phyloP scores from a whole-genome alignment of 2,113 vertebrate species.

The Baryphthengus martii region DNA sequence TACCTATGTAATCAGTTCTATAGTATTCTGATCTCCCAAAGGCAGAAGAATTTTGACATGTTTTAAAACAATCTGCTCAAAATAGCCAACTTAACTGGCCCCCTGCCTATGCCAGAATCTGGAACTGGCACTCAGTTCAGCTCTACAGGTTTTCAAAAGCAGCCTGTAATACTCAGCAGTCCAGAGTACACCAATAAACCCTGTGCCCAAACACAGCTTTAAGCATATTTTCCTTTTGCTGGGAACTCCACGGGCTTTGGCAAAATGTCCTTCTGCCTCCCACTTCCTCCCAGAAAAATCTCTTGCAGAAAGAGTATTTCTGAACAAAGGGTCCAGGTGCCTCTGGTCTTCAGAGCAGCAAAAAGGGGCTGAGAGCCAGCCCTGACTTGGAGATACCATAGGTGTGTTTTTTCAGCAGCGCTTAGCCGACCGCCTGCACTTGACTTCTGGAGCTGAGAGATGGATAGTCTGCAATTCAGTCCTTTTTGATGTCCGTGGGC shows the following conservation, averaged over 20 bases:
- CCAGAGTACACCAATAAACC: slow-evolving; percentile 13
- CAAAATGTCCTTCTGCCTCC: slow-evolving; percentile 11
- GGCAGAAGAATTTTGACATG: slow-evolving; percentile 1
- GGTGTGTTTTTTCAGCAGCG: not conserved
- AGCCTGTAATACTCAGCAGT: not conserved
- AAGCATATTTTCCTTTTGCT: not conserved
- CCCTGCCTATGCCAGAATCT: slow-evolving; percentile 36
- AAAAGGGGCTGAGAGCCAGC: not conserved
- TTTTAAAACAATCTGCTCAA: slow-evolving; percentile 53
- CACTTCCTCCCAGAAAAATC: not conserved
- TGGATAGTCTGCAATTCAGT: not conserved
- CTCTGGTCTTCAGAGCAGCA: not conserved
- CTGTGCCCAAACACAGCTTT: slow-evolving; percentile 3
- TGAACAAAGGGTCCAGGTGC: not conserved
- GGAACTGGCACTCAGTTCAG: slow-evolving; percentile 4
- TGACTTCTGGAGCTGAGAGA: not conserved
- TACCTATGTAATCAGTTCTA: not conserved
- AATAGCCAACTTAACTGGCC: slow-evolving; percentile 54
- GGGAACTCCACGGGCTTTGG: not conserved
- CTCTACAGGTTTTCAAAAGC: slow-evolving; percentile 43
- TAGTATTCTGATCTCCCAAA: slow-evolving; percentile 12
- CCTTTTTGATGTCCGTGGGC: not conserved
- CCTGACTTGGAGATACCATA: not conserved
- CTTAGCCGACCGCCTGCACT: not conserved
- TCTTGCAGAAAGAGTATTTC: not conserved